Conservation (phyloP, 1,140 invertebrate species). For the Pogonognathellus flavescens region DNA sequence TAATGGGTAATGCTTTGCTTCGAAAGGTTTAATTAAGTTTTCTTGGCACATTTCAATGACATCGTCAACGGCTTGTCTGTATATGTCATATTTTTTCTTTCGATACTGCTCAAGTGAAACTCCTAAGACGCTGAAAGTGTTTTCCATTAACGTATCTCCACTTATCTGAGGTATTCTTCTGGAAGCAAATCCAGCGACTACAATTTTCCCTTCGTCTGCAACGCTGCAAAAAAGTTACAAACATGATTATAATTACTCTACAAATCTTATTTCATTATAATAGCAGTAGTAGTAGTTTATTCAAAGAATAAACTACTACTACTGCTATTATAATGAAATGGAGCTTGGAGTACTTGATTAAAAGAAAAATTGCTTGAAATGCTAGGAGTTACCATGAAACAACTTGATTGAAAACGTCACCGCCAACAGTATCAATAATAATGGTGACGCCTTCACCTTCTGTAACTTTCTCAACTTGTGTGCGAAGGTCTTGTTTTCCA, state of each 20-base stretch:
- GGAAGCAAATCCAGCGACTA: constrained; percentile 74
- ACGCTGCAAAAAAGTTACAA: constrained; percentile 70
- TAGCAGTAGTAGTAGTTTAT: too few relatives aligned
- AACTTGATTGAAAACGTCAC: constrained; percentile 74
- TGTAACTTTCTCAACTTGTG: constrained; percentile 74
- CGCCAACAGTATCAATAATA: constrained; percentile 76
- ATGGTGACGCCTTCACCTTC: constrained; percentile 74
- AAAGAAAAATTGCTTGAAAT: too few relatives aligned
- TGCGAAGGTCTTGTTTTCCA: constrained; percentile 72
- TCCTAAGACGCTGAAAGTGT: constrained; percentile 73
- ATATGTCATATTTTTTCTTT: constrained; percentile 70
- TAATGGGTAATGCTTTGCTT: constrained; percentile 71
- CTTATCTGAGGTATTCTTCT: constrained; percentile 70
- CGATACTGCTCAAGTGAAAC: constrained; percentile 74
- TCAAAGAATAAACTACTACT: too few relatives aligned
- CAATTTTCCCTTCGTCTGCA: constrained; percentile 73
- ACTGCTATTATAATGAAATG: too few relatives aligned
- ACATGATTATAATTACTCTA: too few relatives aligned
- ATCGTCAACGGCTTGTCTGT: constrained; percentile 71
- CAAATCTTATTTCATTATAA: too few relatives aligned
- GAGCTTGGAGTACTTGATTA: too few relatives aligned
- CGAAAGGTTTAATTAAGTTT: constrained; percentile 71
- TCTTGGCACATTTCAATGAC: constrained; percentile 73
- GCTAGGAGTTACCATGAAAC: constrained; percentile 74
- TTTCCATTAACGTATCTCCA: constrained; percentile 68